Evolutionary conservation across 2,888 invertebrate genomes (phyloP), one percentile per base, ranked within the genome.

Genomic region (Oithona nana): DNA sequence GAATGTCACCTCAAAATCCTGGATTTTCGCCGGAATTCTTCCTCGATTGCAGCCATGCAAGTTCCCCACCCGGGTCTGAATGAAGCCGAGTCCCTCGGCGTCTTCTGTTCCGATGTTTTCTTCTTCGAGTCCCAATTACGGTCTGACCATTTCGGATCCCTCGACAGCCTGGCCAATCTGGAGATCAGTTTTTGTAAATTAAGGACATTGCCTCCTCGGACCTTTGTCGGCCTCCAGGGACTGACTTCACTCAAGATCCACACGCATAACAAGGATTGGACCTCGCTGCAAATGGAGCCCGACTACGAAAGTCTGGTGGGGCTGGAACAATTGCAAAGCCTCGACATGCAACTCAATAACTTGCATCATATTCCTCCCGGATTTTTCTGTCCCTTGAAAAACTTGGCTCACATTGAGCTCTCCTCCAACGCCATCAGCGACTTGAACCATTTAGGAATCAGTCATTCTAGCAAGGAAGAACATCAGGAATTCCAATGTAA

Each of bases 21-120:
- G 59, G 59, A 59, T 29, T 59, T 59, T 28, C 59, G 59, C 16
- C 48, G 49, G 11, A 59, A 59, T 50, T 59, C 59, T 26, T 59
- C 59, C 6, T 24, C 24, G 24, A 31, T 57, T 29, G 28, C 57
- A n/a, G n/a, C 28, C n/a, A 39, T 39, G 39, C 39, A 39, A 16
- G 39, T 39, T 6, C 39, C 39, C 39, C 8, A 39, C 16, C 54
- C 54, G 3, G 54, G 54, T 2, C 24, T 54, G 54, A 26, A 20
- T 16, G 50, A 59, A 29, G 59, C 50, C n/a, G 26, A 49, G 22
- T 26, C 49, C 6, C 49, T 59, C 11, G 50, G 26, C 11, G 50
- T 59, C 13, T 24, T 24, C 50, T 59, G 59, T 20, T 59, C 59
- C 1, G 59, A 59, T 59, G 59, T 50, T 22, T 50, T 59, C 48